phyloP scores from a whole-genome alignment of 2,888 invertebrate genomes.

The Portevinia maculata region DNA sequence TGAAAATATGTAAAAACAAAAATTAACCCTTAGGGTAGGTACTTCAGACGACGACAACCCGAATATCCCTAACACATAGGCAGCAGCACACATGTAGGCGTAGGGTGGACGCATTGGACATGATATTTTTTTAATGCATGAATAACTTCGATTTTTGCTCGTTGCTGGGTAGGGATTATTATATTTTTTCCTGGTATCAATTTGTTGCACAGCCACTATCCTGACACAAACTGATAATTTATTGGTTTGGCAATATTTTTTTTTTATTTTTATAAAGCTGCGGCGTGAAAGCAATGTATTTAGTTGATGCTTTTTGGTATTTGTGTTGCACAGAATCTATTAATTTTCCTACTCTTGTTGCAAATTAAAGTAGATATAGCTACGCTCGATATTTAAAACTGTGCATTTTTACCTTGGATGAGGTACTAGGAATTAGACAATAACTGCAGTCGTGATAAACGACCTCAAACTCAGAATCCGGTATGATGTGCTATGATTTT shows the following conservation, averaged over 20 bases:
- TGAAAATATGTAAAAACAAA: constrained; percentile 7
- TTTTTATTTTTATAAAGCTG: neutral
- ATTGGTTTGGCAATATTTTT: constrained; percentile 34
- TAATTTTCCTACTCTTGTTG: no score
- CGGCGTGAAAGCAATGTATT: no score
- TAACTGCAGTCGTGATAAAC: no score
- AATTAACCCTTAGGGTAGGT: constrained; percentile 43
- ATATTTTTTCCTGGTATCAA: constrained; percentile 53
- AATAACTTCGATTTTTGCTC: constrained; percentile 54
- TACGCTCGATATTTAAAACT: no score
- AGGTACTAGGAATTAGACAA: no score
- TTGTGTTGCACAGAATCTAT: no score
- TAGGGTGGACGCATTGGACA: constrained; percentile 16
- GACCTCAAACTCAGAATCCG: no score
- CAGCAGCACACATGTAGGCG: constrained; percentile 13
- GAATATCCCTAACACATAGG: constrained; percentile 33
- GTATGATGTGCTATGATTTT: no score
- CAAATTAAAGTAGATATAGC: no score
- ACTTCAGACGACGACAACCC: constrained; percentile 22
- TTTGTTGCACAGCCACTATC: constrained; percentile 53
- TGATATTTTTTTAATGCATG: constrained; percentile 59
- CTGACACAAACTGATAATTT: constrained; percentile 60
- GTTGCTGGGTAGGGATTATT: constrained; percentile 46
- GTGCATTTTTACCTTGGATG: no score
- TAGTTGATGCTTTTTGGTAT: no score